Conservation (phyloP, 2,113 vertebrate genomes). For the Tylochromis polylepis region DNA sequence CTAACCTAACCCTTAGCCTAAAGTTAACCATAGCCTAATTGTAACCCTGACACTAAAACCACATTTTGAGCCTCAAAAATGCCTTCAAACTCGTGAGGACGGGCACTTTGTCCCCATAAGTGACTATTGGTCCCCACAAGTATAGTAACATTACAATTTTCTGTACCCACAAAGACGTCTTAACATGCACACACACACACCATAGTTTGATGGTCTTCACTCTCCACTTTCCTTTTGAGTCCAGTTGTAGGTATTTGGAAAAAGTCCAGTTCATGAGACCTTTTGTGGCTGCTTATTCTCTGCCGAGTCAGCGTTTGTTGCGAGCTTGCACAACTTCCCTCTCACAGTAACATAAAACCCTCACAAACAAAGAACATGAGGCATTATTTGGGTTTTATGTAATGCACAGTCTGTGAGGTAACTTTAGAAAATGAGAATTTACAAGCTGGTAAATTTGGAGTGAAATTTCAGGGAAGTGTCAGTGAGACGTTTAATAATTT, state of each 20-base stretch:
- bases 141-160: too few relatives aligned
- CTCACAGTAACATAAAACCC: neutral
- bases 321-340: neutral
- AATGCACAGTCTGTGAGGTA: neutral
- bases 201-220: neutral
- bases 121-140: too few relatives aligned
- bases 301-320: neutral
- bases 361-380: neutral
- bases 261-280: neutral
- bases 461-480: neutral
- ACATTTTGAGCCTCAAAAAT: neutral
- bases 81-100: neutral
- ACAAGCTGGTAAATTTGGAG: neutral
- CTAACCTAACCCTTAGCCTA: neutral
- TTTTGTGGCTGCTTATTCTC: rapidly evolving
- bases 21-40: neutral
- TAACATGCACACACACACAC: too few relatives aligned
- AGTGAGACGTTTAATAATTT: too few relatives aligned
- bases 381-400: neutral
- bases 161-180: too few relatives aligned
- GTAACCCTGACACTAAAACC: neutral
- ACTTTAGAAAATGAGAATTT: neutral
- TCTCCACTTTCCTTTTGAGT: neutral
- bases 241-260: neutral
- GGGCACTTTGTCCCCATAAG: too few relatives aligned